Percentiles rank a stretch among this genome's conserved stretches.
These are phyloP conservation scores for Antheraea assamensis DNA, from an alignment of 2,888 invertebrate species.

Conservation along the genomic window DNA sequence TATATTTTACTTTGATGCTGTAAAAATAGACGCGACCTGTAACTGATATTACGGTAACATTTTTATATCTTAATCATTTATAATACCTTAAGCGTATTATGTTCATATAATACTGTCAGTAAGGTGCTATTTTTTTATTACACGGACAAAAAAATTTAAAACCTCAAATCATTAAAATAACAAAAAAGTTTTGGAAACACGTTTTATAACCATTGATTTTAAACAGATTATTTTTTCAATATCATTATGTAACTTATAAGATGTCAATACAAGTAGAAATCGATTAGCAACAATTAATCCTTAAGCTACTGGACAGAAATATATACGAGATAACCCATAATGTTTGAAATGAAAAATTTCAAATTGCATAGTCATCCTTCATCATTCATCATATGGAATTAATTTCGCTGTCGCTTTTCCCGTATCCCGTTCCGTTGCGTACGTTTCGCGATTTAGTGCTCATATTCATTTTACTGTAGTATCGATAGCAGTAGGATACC, in stretches of 20 bases:
- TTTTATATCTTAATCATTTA: too few species aligned
- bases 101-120: too few species aligned
- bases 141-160: too few species aligned
- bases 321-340: conserved; percentile 38
- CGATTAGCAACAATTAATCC: background rate
- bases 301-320: background rate
- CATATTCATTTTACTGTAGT: conserved; percentile 62
- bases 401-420: conserved; percentile 66
- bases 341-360: conserved; percentile 58
- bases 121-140: background rate
- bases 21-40: background rate
- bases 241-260: background rate
- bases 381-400: conserved; percentile 80
- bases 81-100: too few species aligned
- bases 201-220: too few species aligned
- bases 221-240: background rate
- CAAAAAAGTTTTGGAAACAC: too few species aligned
- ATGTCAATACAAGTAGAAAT: background rate
- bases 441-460: conserved; percentile 70
- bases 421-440: conserved; percentile 57
- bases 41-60: background rate
- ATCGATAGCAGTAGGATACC: conserved; percentile 50
- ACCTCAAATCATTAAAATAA: too few species aligned
- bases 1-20: background rate
- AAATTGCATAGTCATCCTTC: conserved; percentile 75